Base-by-base conservation (phyloP, 2,797 vertebrate species). In the Sebastes itinus region DNA sequence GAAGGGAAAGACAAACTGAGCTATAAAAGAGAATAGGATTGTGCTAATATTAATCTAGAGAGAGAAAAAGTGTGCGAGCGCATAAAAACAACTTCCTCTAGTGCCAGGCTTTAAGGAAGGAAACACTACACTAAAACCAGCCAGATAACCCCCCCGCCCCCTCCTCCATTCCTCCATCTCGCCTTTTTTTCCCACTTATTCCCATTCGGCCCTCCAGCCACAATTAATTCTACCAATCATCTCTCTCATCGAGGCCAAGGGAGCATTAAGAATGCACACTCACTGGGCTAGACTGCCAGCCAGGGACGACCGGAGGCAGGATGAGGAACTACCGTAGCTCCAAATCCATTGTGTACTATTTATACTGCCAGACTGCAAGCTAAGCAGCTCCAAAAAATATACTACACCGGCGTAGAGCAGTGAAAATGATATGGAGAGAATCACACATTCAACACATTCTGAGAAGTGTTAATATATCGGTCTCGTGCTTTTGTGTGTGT, bases 171-270 rank as follows among this genome's bases (percentile, higher is more conserved):
- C 67, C 77, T 58, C 82, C 78, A 67, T 75, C 85, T 58, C 70
- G 18, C 78, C 59, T 83, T 77, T 77, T 82, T 78, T 54, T 14
- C 32, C 64, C 75, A 77, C 84, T 83, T 89, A 90, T 87, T 89
- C 87, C 87, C 85, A 84, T 93, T 93, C 77, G 74, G 77, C 94
- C 94, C 94, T 94, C 85, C 79, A 90, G 95, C 93, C 94, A 95
- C 94, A 95, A 95, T 95, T 95, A 95, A 95, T 93, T 93, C 93
- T 84, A 91, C 92, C 94, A 93, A 95, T 95, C 94, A 91, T 87
- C 70, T 87, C 84, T 69, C 92, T 92, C 86, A 90, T 87, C n/a
- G 89, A 92, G 89, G 89, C 91, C 90, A 85, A 62, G 90, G 88
- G 92, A 93, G 86, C 93, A 95, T 94, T 94, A 94, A 86, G 85